Conservation (phyloP, 2,888 invertebrate species). For the Oscheius sp. region DNA sequence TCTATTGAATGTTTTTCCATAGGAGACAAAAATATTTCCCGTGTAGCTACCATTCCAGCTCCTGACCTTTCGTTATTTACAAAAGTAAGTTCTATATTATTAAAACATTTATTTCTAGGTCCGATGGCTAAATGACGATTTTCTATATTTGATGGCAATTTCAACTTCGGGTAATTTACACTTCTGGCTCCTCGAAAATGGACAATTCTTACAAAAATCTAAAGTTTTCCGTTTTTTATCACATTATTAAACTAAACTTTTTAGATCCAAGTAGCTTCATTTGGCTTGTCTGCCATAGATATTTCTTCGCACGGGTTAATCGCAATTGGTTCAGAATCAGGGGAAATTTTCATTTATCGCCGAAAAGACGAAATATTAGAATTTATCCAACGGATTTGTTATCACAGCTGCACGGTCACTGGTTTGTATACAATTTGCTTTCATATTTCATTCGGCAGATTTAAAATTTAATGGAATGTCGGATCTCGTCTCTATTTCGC, state of each 20-base stretch:
- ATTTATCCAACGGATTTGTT: background rate
- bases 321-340: slow-evolving; percentile 23
- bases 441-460: background rate
- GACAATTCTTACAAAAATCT: background rate
- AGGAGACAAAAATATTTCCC: background rate
- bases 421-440: background rate
- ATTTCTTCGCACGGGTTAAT: background rate
- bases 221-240: slow-evolving; percentile 4
- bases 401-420: slow-evolving; percentile 34
- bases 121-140: slow-evolving; percentile 5
- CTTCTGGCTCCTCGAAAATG: background rate
- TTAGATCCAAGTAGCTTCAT: slow-evolving; percentile 15
- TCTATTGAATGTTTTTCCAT: background rate
- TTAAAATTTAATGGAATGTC: slow-evolving; percentile 1
- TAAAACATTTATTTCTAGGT: background rate
- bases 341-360: slow-evolving; percentile 6
- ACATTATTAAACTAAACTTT: background rate
- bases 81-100: slow-evolving; percentile 25
- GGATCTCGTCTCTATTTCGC: slow-evolving; percentile 7
- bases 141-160: background rate
- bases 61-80: slow-evolving; percentile 26
- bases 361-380: background rate
- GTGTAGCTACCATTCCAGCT: background rate
- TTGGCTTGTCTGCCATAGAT: slow-evolving; percentile 24
- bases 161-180: slow-evolving; percentile 22